Conservation (phyloP, 2,888 invertebrate species). For the Gastracanthus pulcherrimus region DNA sequence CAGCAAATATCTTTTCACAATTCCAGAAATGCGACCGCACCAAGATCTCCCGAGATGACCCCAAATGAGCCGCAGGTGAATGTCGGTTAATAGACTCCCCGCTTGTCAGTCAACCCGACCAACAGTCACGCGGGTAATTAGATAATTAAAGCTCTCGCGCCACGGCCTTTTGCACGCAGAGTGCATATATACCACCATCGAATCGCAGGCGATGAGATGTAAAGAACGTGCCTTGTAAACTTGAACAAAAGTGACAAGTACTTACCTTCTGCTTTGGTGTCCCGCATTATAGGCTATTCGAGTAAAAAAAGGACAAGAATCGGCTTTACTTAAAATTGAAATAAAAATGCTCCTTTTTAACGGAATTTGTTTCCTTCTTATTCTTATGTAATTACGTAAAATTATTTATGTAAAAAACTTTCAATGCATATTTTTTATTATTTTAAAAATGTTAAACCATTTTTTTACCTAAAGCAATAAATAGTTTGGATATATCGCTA, state of each 20-base stretch:
- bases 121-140: constrained; percentile 35
- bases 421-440: too few relatives aligned
- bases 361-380: too few relatives aligned
- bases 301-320: too few relatives aligned
- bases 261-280: neutral
- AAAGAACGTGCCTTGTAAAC: neutral
- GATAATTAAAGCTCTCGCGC: constrained; percentile 26
- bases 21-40: constrained; percentile 13
- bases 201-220: too few relatives aligned
- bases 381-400: too few relatives aligned
- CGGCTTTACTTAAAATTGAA: too few relatives aligned
- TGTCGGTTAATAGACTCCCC: constrained; percentile 44
- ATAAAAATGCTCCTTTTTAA: neutral
- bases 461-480: too few relatives aligned
- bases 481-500: too few relatives aligned
- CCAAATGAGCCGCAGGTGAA: constrained; percentile 37
- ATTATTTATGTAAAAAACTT: too few relatives aligned
- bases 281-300: too few relatives aligned
- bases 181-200: neutral
- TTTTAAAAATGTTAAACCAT: too few relatives aligned
- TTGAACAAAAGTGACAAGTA: constrained; percentile 36
- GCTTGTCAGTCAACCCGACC: neutral
- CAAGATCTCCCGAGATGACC: constrained; percentile 18
- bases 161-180: neutral
- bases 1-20: too few relatives aligned